These are phyloP conservation scores for Suncus etruscus DNA, from an alignment of 2,113 vertebrate species.

Conservation along the genomic window DNA sequence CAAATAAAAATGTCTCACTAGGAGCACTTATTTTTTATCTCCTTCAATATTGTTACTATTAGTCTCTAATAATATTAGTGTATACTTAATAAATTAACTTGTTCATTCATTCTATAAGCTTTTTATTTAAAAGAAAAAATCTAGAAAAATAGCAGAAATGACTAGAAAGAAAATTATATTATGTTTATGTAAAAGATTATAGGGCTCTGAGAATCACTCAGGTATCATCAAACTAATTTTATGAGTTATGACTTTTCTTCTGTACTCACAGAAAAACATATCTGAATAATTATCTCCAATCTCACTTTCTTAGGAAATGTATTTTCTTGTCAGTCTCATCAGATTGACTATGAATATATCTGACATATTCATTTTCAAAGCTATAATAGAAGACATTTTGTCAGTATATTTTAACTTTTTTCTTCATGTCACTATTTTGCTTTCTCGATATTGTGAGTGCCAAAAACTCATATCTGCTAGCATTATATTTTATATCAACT, in stretches of 20 bases:
- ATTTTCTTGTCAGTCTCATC: constrained; percentile 61
- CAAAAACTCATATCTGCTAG: neutral
- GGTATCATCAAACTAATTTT: constrained; percentile 57
- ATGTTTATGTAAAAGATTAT: constrained; percentile 56
- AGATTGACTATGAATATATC: constrained; percentile 60
- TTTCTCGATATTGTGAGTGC: neutral
- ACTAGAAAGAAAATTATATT: constrained; percentile 42
- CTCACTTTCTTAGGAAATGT: constrained; percentile 55
- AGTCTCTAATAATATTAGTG: neutral
- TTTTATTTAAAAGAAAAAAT: constrained; percentile 27
- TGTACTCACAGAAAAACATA: constrained; percentile 35
- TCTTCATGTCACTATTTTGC: neutral
- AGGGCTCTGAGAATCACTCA: constrained; percentile 34
- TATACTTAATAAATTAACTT: constrained; percentile 41
- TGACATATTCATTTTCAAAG: constrained; percentile 63
- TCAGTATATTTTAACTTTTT: constrained; percentile 15
- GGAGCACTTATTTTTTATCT: neutral
- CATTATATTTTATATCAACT: neutral
- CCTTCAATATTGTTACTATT: neutral
- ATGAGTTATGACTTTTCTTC: constrained; percentile 56
- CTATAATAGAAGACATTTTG: constrained; percentile 46
- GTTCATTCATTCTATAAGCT: constrained; percentile 42
- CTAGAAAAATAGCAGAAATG: constrained; percentile 22
- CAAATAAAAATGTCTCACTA: neutral
- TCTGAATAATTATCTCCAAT: constrained; percentile 64